Evolutionary conservation across 2,888 invertebrate species (phyloP).

Genomic region (Thereva nobilitata): DNA sequence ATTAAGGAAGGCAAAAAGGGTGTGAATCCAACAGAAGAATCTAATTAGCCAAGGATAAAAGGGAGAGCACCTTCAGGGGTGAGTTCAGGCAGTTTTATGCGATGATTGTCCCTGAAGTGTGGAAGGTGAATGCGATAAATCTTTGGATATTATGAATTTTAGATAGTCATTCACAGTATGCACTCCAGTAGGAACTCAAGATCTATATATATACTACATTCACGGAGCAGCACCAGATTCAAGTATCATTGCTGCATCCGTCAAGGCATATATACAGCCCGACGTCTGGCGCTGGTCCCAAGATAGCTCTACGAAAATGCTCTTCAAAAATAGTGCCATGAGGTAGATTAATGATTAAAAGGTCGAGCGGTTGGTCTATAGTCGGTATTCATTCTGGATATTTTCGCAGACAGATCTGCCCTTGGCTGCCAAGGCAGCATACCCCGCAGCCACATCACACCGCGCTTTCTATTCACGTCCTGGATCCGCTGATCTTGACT

Average conservation of each 20-base stretch:
- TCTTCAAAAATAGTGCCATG: slow-evolving; percentile 36
- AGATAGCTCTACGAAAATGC: slow-evolving; percentile 23
- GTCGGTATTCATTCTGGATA: slow-evolving; percentile 22
- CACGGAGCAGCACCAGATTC: neutral
- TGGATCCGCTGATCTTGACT: too few species aligned
- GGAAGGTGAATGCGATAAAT: too few species aligned
- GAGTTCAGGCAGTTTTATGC: neutral
- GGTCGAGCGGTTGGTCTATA: slow-evolving; percentile 37
- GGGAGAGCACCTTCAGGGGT: neutral
- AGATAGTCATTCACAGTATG: slow-evolving; percentile 2
- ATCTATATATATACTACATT: slow-evolving; percentile 8
- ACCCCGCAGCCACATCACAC: neutral
- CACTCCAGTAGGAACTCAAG: slow-evolving; percentile 18
- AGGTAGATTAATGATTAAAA: slow-evolving; percentile 40
- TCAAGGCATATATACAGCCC: slow-evolving; percentile 8
- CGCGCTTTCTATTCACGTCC: too few species aligned
- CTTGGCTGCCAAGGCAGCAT: slow-evolving; percentile 6
- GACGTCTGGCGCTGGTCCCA: slow-evolving; percentile 24
- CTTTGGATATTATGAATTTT: neutral
- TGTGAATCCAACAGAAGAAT: slow-evolving; percentile 8
- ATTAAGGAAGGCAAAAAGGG: neutral
- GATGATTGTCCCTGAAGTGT: too few species aligned
- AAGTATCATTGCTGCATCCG: slow-evolving; percentile 10
- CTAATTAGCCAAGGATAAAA: slow-evolving; percentile 25
- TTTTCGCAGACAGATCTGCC: slow-evolving; percentile 23